These are phyloP conservation scores for Anomalospiza imberbis DNA, from an alignment of 2,797 vertebrate species.

Conservation along the genomic window DNA sequence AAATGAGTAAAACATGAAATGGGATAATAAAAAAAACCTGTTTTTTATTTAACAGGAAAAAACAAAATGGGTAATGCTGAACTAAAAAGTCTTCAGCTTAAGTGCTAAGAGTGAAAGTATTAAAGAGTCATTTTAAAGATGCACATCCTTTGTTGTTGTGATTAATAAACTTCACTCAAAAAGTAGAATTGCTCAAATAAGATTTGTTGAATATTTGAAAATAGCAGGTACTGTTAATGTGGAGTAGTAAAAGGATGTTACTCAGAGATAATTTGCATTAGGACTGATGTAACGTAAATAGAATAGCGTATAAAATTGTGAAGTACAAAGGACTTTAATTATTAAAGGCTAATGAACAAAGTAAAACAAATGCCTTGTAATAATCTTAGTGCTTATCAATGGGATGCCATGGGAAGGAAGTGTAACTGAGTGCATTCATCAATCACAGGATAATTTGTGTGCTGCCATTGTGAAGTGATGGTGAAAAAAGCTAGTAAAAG, in stretches of 20 bases:
- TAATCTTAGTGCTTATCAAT: neutral
- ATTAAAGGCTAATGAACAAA: neutral
- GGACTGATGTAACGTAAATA: neutral
- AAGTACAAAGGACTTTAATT: neutral
- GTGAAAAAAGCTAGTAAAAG: conserved; percentile 11
- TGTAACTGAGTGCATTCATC: conserved; percentile 21
- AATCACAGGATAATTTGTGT: conserved; percentile 31
- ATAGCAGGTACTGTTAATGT: neutral
- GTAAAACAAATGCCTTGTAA: neutral
- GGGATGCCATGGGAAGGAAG: conserved; percentile 16
- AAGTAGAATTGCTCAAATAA: neutral
- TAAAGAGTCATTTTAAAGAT: neutral
- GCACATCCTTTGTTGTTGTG: neutral
- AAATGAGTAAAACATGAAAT: neutral
- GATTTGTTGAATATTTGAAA: neutral
- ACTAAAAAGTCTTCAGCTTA: neutral
- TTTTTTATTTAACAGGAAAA: too few relatives aligned
- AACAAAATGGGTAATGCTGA: neutral
- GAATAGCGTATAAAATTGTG: neutral
- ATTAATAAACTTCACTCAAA: neutral
- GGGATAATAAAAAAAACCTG: neutral
- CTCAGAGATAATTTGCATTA: neutral
- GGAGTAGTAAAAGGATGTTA: neutral
- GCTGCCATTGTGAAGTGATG: conserved; percentile 5
- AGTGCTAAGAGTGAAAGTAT: neutral